A percentile compares a stretch with the other conserved stretches of the same genome.
Evolutionary conservation across 1,140 invertebrate genomes (phyloP).

Genomic region (Calliopsis andreniformis): DNA sequence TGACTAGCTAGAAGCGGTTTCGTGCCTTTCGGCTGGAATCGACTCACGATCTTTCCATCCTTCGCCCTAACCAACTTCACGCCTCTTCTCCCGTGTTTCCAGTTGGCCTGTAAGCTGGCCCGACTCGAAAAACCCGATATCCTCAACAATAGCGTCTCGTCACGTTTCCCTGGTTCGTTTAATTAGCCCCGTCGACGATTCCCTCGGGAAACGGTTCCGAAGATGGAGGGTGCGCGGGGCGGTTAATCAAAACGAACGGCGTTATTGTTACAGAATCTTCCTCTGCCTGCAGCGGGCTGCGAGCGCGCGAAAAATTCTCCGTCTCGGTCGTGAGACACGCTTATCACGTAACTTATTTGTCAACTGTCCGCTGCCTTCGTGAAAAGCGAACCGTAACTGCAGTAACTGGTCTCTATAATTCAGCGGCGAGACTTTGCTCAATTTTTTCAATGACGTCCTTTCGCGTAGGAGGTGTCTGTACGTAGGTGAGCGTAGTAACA

Average conservation of each 20-base stretch:
- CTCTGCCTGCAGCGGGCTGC: too few relatives aligned
- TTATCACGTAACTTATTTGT: too few relatives aligned
- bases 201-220: neutral
- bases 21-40: neutral
- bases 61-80: conserved; percentile 21
- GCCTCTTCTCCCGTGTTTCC: neutral
- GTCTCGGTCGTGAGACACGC: too few relatives aligned
- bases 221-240: neutral
- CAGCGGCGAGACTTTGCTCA: too few relatives aligned
- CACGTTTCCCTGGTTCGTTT: conserved; percentile 45
- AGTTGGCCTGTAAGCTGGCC: neutral
- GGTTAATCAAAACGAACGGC: conserved; percentile 23
- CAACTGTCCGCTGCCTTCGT: neutral
- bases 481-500: conserved; percentile 50
- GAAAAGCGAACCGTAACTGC: neutral
- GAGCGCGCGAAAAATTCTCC: too few relatives aligned
- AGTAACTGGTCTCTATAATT: too few relatives aligned
- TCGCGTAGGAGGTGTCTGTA: neutral
- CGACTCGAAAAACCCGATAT: conserved; percentile 6
- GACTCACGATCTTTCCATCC: conserved; percentile 21
- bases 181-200: conserved; percentile 35
- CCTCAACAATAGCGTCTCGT: conserved; percentile 41
- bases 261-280: neutral
- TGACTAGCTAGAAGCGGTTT: neutral
- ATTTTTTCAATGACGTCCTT: neutral